Percentiles rank a stretch among this genome's conserved stretches.
Conservation (phyloP, 1,140 invertebrate species). For the Drosophila ironensis region DNA sequence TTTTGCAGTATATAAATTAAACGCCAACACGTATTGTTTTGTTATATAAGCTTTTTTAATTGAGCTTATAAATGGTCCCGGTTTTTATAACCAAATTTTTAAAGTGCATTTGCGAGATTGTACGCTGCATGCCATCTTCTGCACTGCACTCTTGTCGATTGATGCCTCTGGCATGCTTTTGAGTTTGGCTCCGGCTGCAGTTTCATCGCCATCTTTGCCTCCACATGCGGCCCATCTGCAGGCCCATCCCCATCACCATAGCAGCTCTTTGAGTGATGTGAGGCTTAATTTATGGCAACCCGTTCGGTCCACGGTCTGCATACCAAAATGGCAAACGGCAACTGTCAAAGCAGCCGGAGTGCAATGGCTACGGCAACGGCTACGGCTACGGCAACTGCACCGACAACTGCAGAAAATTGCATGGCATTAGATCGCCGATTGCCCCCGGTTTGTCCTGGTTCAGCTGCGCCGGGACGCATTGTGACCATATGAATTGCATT, state of each 20-base stretch:
- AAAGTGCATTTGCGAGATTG: not conserved
- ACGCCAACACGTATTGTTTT: no score
- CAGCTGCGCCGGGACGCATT: not conserved
- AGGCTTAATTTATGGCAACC: conserved; percentile 57
- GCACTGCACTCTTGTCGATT: conserved; percentile 62
- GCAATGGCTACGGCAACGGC: conserved; percentile 4
- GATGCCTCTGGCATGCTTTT: conserved; percentile 71
- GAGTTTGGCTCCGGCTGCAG: conserved; percentile 33
- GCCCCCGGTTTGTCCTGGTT: conserved; percentile 2
- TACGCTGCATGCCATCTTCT: conserved; percentile 11
- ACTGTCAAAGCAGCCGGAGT: not conserved
- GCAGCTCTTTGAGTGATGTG: conserved; percentile 48
- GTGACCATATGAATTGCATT: conserved; percentile 46
- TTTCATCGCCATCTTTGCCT: not conserved
- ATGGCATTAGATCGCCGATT: conserved; percentile 51
- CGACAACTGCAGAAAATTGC: conserved; percentile 40
- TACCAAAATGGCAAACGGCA: conserved; percentile 49
- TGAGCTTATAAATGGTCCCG: no score
- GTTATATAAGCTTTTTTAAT: not conserved
- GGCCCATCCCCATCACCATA: not conserved
- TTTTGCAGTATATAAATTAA: no score
- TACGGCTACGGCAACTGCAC: not conserved
- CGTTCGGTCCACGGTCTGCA: conserved; percentile 31
- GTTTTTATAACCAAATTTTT: not conserved
- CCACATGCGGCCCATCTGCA: conserved; percentile 1